Conservation (phyloP, 2,888 invertebrate genomes). For the Sinhomidia bicolor region DNA sequence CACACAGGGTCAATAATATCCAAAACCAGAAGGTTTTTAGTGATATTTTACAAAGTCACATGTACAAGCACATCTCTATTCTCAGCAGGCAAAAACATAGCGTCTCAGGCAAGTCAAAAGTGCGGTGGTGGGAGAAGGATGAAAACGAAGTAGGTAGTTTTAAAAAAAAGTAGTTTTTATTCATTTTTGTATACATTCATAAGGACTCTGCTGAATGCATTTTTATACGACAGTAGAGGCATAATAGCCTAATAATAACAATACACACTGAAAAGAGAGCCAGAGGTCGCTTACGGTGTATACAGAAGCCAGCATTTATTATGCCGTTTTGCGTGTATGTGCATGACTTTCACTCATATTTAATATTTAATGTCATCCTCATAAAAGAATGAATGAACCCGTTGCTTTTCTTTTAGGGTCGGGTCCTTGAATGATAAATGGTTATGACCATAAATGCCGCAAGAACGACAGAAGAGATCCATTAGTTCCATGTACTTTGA, state of each 20-base stretch:
- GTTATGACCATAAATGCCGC: conserved; percentile 49
- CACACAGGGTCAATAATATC: neutral
- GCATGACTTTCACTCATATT: conserved; percentile 37
- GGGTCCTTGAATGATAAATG: conserved; percentile 46
- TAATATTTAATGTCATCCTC: conserved; percentile 36
- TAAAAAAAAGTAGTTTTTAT: too few relatives aligned
- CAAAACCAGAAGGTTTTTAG: neutral
- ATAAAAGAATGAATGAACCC: conserved; percentile 41
- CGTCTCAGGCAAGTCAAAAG: neutral
- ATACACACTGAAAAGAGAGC: neutral
- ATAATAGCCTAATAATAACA: too few relatives aligned
- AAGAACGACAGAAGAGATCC: conserved; percentile 31
- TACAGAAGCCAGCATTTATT: conserved; percentile 1
- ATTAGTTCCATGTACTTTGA: conserved; percentile 25
- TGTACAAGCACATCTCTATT: neutral
- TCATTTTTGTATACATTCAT: too few relatives aligned
- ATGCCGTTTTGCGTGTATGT: neutral
- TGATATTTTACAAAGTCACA: neutral
- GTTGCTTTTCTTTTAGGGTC: conserved; percentile 26
- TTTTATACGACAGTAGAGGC: too few relatives aligned
- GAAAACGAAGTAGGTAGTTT: neutral
- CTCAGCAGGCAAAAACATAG: neutral
- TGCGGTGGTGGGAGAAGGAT: too few relatives aligned
- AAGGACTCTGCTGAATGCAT: too few relatives aligned
- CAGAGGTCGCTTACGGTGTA: neutral